phyloP scores from a whole-genome alignment of 1,140 invertebrate genomes.

The Megalonaias nervosa region DNA sequence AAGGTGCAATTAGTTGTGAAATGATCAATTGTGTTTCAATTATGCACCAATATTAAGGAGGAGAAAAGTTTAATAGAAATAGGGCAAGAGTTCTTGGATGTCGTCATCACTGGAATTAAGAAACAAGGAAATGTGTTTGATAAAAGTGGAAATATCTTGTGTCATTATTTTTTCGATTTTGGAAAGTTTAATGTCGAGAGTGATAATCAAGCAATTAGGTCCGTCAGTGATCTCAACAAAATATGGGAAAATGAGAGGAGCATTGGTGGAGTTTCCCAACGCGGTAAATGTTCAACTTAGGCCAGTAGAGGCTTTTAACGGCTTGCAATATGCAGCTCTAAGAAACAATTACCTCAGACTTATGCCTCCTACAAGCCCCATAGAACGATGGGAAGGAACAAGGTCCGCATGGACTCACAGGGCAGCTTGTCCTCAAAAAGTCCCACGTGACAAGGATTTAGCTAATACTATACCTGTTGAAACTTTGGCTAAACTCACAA shows the following conservation, averaged over 20 bases:
- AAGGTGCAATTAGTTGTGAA: too few species aligned
- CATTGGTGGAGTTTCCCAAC: slow-evolving; percentile 87
- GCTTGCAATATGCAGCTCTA: slow-evolving; percentile 95
- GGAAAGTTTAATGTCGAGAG: slow-evolving; percentile 11
- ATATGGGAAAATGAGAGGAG: slow-evolving; percentile 90
- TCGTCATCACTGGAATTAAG: too few species aligned
- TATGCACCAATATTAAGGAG: too few species aligned
- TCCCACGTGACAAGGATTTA: slow-evolving; percentile 79
- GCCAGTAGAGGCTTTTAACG: slow-evolving; percentile 93
- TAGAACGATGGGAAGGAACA: slow-evolving; percentile 84
- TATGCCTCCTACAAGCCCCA: slow-evolving; percentile 92
- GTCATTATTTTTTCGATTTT: not conserved
- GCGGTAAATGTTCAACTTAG: slow-evolving; percentile 78
- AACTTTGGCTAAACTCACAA: slow-evolving; percentile 86
- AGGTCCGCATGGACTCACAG: slow-evolving; percentile 84
- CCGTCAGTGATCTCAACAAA: slow-evolving; percentile 76
- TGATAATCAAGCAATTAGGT: slow-evolving; percentile 73
- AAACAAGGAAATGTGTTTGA: too few species aligned
- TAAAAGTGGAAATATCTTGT: too few species aligned
- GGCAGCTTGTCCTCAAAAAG: slow-evolving; percentile 85
- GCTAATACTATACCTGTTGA: slow-evolving; percentile 85
- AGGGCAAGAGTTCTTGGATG: too few species aligned
- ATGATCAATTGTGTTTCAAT: too few species aligned
- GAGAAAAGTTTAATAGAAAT: too few species aligned
- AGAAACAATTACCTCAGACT: slow-evolving; percentile 91